These are phyloP conservation scores for Parnassius apollo DNA, from an alignment of 2,888 invertebrate genomes.

Conservation along the genomic window DNA sequence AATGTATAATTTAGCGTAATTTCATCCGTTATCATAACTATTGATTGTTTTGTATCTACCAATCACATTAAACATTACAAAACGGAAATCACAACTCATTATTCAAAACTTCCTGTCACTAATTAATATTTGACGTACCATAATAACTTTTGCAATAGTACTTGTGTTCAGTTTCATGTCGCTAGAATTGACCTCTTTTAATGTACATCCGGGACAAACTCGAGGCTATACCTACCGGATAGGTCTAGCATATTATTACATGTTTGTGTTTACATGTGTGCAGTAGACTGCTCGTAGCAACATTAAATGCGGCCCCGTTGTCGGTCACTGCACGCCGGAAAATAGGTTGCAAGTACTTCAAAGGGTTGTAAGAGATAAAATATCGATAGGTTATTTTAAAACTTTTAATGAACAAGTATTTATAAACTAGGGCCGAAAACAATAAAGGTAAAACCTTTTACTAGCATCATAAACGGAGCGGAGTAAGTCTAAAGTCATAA, in stretches of 20 bases:
- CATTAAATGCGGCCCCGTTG: conserved; percentile 50
- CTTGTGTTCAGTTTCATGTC: neutral
- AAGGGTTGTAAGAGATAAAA: conserved; percentile 5
- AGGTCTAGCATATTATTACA: conserved; percentile 9
- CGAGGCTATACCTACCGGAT: conserved; percentile 4
- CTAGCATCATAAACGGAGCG: no score
- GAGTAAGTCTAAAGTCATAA: no score
- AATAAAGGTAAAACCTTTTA: no score
- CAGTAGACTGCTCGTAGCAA: conserved; percentile 12
- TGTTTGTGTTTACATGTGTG: conserved; percentile 11
- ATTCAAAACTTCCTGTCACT: neutral
- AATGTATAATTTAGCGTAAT: no score
- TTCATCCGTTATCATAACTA: no score
- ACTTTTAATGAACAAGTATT: no score
- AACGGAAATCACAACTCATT: no score
- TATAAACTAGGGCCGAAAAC: no score
- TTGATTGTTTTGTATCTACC: no score
- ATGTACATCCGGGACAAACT: conserved; percentile 12
- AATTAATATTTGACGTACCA: neutral
- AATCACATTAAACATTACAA: no score
- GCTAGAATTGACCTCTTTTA: conserved; percentile 6
- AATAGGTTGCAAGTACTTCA: conserved; percentile 42
- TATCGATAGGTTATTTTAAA: conserved; percentile 15
- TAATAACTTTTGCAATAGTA: neutral
- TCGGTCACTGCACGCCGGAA: conserved; percentile 59